Conservation (phyloP, 2,113 vertebrate species). For the Chrysemys picta region DNA sequence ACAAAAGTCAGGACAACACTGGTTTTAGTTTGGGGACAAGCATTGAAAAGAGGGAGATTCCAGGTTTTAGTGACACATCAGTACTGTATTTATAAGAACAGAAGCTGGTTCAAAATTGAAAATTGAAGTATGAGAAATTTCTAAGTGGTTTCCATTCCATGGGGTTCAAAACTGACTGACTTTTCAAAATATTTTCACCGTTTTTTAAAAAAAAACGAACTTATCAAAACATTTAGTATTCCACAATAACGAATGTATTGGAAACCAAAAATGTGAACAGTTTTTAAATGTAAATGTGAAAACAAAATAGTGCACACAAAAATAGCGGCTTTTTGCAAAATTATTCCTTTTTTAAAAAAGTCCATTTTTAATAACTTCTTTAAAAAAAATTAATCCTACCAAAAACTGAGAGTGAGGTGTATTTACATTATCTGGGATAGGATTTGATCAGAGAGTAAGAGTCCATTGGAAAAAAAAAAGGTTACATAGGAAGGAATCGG, state of each 20-base stretch:
- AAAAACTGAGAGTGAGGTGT: slow-evolving; percentile 32
- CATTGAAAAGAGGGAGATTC: background rate
- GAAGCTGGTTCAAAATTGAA: background rate
- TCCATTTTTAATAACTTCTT: slow-evolving; percentile 20
- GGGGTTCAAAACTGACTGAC: background rate
- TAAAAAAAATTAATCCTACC: slow-evolving; percentile 16
- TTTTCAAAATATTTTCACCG: background rate
- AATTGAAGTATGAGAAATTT: background rate
- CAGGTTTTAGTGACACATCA: background rate
- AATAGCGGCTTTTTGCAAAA: background rate
- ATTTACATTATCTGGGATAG: slow-evolving; percentile 17
- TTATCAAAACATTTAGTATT: background rate
- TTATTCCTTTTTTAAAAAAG: background rate
- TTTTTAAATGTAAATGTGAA: slow-evolving; percentile 6
- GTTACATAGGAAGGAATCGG: background rate
- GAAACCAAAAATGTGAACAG: background rate
- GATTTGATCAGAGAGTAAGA: fast-evolving
- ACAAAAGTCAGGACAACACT: background rate
- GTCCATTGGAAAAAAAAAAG: background rate
- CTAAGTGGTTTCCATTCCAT: background rate
- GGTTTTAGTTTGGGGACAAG: background rate
- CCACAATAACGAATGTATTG: background rate
- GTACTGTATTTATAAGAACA: background rate
- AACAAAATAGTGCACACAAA: slow-evolving; percentile 16
- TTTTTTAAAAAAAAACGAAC: background rate